Conservation (phyloP, 2,113 vertebrate species). For the Sapajus apella region DNA sequence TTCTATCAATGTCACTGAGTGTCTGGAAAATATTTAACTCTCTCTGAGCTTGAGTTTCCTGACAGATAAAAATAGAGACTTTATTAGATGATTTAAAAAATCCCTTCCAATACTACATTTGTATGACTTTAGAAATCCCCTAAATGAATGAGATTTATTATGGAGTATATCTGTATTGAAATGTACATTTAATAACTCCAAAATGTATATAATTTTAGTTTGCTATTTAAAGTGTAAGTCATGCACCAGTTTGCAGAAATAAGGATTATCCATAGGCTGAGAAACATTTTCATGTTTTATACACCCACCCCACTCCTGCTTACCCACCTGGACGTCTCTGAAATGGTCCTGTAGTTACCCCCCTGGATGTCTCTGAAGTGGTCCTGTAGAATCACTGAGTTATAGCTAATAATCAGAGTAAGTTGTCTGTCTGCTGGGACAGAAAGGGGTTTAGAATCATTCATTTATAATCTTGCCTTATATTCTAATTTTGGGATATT, state of each 20-base stretch:
- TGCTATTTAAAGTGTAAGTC: not conserved
- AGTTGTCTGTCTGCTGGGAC: not conserved
- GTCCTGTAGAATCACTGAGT: not conserved
- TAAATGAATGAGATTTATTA: not conserved
- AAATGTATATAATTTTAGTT: conserved; percentile 23
- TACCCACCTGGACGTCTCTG: not conserved
- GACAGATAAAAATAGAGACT: not conserved
- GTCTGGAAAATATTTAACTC: conserved; percentile 1
- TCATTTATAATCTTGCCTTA: conserved; percentile 27
- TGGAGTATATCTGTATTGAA: conserved; percentile 9
- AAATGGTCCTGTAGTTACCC: no score
- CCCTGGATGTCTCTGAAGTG: not conserved
- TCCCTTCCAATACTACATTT: not conserved
- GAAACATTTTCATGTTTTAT: not conserved
- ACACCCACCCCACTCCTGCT: not conserved
- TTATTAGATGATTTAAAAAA: not conserved
- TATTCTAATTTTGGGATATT: not conserved
- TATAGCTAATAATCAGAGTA: not conserved
- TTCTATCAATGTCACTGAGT: not conserved
- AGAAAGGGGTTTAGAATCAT: not conserved
- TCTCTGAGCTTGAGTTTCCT: conserved; percentile 22
- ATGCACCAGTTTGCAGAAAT: not conserved
- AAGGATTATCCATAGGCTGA: not conserved
- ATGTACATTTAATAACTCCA: not conserved
- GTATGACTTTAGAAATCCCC: not conserved